Conservation (phyloP, 2,113 vertebrate species). For the Sphyrna mokarran region DNA sequence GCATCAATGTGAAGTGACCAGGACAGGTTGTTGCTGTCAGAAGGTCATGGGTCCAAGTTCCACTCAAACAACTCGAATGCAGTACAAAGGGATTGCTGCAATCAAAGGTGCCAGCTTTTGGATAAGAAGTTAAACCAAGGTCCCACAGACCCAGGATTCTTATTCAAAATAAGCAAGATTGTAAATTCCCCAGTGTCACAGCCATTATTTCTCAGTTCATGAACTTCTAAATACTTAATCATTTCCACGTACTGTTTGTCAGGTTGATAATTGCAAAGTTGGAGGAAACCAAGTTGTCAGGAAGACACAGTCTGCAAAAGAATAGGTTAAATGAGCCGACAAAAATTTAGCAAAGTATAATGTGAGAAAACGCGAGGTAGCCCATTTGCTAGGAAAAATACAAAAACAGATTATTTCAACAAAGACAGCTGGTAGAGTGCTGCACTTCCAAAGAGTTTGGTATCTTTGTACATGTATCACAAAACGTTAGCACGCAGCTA, state of each 20-base stretch:
- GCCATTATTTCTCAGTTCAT: background rate
- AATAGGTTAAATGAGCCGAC: background rate
- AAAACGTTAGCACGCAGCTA: background rate
- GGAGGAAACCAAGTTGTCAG: background rate
- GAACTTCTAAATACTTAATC: background rate
- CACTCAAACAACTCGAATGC: background rate
- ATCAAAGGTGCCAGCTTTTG: background rate
- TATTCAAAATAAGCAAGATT: background rate
- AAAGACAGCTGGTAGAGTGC: background rate
- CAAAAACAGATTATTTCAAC: background rate
- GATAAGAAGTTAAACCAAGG: background rate
- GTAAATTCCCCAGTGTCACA: background rate
- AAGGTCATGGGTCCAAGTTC: background rate
- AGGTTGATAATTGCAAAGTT: background rate
- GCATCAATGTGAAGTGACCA: too few relatives aligned
- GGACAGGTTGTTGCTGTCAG: background rate
- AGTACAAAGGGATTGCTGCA: background rate
- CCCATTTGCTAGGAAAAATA: background rate
- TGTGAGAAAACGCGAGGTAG: background rate
- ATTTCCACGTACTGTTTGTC: background rate
- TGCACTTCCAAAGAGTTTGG: background rate
- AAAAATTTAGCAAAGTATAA: background rate
- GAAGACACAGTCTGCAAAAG: background rate
- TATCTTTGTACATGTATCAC: background rate
- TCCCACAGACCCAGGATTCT: background rate